These are phyloP conservation scores for Sandelia bainsii DNA, from an alignment of 2,797 vertebrate species.

Conservation along the genomic window DNA sequence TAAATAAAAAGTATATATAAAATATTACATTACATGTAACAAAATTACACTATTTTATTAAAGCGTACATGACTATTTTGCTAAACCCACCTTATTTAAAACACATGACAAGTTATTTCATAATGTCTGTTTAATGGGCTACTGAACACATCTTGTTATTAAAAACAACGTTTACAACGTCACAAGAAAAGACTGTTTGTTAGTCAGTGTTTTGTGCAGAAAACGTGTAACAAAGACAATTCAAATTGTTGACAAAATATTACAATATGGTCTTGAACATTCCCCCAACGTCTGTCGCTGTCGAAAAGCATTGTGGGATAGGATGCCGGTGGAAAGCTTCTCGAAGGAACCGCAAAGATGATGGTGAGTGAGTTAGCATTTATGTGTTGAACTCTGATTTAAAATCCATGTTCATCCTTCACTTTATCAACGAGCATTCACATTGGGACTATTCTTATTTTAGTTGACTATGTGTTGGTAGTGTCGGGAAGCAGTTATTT, in stretches of 20 bases:
- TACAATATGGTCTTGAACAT: conserved; percentile 54
- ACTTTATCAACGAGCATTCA: accelerated
- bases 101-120: no score
- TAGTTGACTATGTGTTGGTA: accelerated
- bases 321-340: conserved; percentile 71
- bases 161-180: no score
- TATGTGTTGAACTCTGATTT: not conserved
- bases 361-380: conserved; percentile 82
- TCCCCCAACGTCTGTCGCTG: not conserved
- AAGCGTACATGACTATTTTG: no score
- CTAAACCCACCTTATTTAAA: no score
- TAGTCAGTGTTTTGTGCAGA: not conserved
- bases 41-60: no score
- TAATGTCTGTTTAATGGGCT: no score
- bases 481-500: conserved; percentile 31
- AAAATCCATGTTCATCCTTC: conserved; percentile 73
- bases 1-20: no score
- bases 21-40: no score
- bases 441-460: accelerated
- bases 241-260: not conserved
- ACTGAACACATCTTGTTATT: no score
- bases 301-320: conserved; percentile 80
- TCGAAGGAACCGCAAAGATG: conserved; percentile 85
- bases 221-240: not conserved
- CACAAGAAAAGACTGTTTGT: not conserved